Evolutionary conservation across 1,140 invertebrate species (phyloP), one percentile per base, ranked within the genome.

Genomic region (Bombus breviceps): DNA sequence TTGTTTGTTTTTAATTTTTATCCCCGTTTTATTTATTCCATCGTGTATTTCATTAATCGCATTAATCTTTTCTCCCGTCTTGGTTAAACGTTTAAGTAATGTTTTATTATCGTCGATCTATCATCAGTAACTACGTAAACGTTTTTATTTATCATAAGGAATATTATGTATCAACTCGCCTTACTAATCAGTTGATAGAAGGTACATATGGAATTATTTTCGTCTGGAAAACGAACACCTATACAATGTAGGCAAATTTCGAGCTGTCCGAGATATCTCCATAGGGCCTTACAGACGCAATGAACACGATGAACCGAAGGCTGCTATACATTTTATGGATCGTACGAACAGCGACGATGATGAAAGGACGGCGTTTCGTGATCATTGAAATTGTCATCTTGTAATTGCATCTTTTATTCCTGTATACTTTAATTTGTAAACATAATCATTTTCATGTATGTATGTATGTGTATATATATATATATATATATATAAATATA

Each of bases 201-300:
- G 98, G 83, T 99, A 98, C 93, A 96, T 98, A 28, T 99, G 98
- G 98, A 99, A 99, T 94, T 99, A 98, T 94, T 98, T 99, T 95
- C 98, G 98, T 25, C 94, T 99, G 85, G 98, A 99, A 95, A 99
- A 99, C 95, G 98, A 99, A 93, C 98, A 99, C 96, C 95, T 99
- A 32, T 99, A 99, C 95, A 99, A 99, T 95, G 98, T 98, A 95
- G 98, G 98, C 95, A 98, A 99, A 95, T 99, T 99, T 95, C 96
- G 98, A 93, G 98, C 98, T 1, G 98, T 99, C 2, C 94, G 89
- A 32, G 88, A 90, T 93, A 99, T 99, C 88, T 98, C 97, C 6
- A 97, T 99, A 41, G 98, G 97, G 18, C 98, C 98, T 4, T 96
- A 98, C 81, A 97, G 41, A 73, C 43, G 95, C 13, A 95, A 95